Conservation (phyloP, 2,113 vertebrate species). For the Chionomys nivalis region DNA sequence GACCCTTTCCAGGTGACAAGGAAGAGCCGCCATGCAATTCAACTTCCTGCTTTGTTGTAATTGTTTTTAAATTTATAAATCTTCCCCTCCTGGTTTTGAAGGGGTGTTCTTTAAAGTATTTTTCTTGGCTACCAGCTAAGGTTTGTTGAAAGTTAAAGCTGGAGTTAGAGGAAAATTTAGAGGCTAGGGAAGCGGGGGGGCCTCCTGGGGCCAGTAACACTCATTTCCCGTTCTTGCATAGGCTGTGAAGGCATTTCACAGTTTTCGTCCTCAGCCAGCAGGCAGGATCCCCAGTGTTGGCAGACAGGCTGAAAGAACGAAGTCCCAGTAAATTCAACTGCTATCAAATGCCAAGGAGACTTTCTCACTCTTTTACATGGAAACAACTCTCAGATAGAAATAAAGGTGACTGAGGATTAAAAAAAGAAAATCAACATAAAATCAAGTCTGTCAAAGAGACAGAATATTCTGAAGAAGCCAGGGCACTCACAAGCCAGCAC, state of each 20-base stretch:
- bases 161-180: constrained; percentile 68
- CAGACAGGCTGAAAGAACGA: neutral
- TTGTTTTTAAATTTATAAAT: constrained; percentile 69
- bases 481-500: neutral
- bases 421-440: neutral
- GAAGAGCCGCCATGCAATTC: neutral
- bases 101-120: constrained; percentile 67
- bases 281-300: neutral
- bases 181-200: constrained; percentile 42
- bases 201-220: constrained; percentile 18
- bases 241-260: neutral
- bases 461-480: neutral
- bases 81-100: constrained; percentile 50
- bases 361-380: neutral
- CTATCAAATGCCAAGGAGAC: neutral
- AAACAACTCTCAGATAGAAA: neutral
- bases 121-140: constrained; percentile 76
- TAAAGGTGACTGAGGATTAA: neutral
- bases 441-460: neutral
- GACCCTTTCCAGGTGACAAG: neutral
- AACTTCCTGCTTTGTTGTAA: constrained; percentile 17
- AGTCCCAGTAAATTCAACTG: neutral
- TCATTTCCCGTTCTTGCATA: constrained; percentile 17
- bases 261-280: neutral
- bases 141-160: constrained; percentile 68